Percentiles rank a stretch among this genome's conserved stretches.
Conservation (phyloP, 2,888 invertebrate species). For the Drosophila siamana region DNA sequence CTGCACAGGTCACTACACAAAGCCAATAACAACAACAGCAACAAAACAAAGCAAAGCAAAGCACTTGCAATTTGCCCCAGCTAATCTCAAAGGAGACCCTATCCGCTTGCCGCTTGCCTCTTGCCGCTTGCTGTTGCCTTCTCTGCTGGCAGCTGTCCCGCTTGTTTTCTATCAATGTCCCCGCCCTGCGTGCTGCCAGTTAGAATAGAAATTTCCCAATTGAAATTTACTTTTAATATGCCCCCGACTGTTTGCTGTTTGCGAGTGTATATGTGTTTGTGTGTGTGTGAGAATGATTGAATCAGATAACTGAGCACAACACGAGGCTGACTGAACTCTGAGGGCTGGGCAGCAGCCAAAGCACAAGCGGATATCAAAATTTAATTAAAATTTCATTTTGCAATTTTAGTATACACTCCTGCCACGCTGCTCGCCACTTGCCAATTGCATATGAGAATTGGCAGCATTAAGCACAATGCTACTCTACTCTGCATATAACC, state of each 20-base stretch:
- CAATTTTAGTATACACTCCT: constrained; percentile 54
- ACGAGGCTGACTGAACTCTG: constrained; percentile 55
- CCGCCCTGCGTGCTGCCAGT: constrained; percentile 41
- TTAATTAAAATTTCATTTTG: constrained; percentile 81
- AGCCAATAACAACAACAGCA: constrained; percentile 25
- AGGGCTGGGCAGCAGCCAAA: constrained; percentile 25
- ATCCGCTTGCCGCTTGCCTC: too few relatives aligned
- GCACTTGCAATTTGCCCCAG: constrained; percentile 58
- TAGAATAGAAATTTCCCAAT: constrained; percentile 70
- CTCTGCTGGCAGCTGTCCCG: constrained; percentile 12
- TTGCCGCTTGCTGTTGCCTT: too few relatives aligned
- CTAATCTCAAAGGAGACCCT: constrained; percentile 75
- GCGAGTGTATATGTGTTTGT: constrained; percentile 4
- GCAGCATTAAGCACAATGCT: constrained; percentile 45
- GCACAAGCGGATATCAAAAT: constrained; percentile 72
- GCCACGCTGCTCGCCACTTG: constrained; percentile 17
- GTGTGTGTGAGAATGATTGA: constrained; percentile 21
- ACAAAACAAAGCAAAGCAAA: constrained; percentile 30
- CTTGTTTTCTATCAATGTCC: constrained; percentile 44
- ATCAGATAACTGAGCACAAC: constrained; percentile 43
- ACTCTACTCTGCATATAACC: constrained; percentile 6
- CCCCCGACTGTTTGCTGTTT: constrained; percentile 52
- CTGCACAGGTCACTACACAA: constrained; percentile 65
- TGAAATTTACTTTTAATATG: constrained; percentile 77
- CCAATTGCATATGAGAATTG: constrained; percentile 37